Percentiles rank a stretch among this genome's conserved stretches.
Conservation (phyloP, 2,797 vertebrate genomes). For the Eospalax fontanierii region DNA sequence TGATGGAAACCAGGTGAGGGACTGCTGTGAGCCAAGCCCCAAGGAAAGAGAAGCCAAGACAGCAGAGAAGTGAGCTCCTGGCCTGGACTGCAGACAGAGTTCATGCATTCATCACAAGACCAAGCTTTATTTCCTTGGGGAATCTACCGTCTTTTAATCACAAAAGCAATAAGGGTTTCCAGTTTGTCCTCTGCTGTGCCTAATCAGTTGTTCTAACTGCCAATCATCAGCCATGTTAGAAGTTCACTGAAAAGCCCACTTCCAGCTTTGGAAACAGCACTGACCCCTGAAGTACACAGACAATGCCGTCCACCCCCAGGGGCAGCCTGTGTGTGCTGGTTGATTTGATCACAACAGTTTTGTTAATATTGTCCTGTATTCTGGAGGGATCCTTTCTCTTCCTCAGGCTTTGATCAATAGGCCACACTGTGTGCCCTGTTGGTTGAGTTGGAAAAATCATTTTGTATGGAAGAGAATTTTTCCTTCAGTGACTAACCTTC, state of each 20-base stretch:
- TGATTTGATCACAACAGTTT: conserved; percentile 79
- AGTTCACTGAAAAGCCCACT: conserved; percentile 78
- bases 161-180: conserved; percentile 85
- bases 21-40: background rate
- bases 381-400: conserved; percentile 46
- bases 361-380: conserved; percentile 73
- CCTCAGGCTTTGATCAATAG: conserved; percentile 68
- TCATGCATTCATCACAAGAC: conserved; percentile 70
- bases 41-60: conserved; percentile 58
- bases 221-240: conserved; percentile 79
- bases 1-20: background rate
- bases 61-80: conserved; percentile 42
- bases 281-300: conserved; percentile 79
- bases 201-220: conserved; percentile 86
- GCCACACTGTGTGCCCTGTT: background rate
- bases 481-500: conserved; percentile 38
- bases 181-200: conserved; percentile 79
- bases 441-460: conserved; percentile 69
- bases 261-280: conserved; percentile 74
- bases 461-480: conserved; percentile 46
- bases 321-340: conserved; percentile 58
- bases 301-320: conserved; percentile 72
- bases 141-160: conserved; percentile 84
- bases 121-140: conserved; percentile 80
- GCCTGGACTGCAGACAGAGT: conserved; percentile 49